Base-by-base conservation (phyloP, 1,140 invertebrate species). In the Neuroterus valhalla region DNA sequence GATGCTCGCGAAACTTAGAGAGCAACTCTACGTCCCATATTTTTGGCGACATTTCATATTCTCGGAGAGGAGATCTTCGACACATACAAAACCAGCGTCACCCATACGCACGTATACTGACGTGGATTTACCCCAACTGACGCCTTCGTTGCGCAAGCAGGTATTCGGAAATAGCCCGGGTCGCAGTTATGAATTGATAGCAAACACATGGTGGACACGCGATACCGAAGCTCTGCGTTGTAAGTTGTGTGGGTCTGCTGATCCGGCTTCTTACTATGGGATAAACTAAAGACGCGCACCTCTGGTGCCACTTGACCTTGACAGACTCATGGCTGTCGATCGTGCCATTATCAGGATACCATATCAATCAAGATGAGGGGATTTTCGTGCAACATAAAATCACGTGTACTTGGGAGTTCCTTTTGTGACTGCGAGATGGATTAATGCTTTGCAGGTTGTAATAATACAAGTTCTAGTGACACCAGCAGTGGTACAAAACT, bases 171-270 rank as follows among this genome's bases (percentile, higher is more conserved):
- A 85, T 85, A 85, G 82, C 79, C 66, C 67, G 78, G 79, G 75
- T 81, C 81, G 82, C 79, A 79, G 82, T 85, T 85, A 84, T 82
- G 84, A 87, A 87, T 87, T 84, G 83, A 87, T 86, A 86, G 85
- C 83, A 82, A 85, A 86, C 86, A 87, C 85, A 86, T 87, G 86
- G 79, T 85, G 84, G 78, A 83, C 78, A 81, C 79, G 79, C 76
- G 62, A 71, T 71, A 71, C 70, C 11, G 23, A 72, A 68, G 44
- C 23, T 66, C 21, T 70, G 52, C 31, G 38, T 17, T 43, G 42
- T 17, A 45, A 42, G 55, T 62, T 14, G 50, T 52, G 50, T 52
- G 50, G 6, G 50, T 21, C 50, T 11, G 43, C 46, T 62, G 12
- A 17, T 23, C 38, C 31, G 23, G 15, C 31, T 31, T 42, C 21